Percentiles rank a stretch among this genome's conserved stretches.
phyloP scores from a whole-genome alignment of 2,113 vertebrate species.

The Accipiter virgatus region DNA sequence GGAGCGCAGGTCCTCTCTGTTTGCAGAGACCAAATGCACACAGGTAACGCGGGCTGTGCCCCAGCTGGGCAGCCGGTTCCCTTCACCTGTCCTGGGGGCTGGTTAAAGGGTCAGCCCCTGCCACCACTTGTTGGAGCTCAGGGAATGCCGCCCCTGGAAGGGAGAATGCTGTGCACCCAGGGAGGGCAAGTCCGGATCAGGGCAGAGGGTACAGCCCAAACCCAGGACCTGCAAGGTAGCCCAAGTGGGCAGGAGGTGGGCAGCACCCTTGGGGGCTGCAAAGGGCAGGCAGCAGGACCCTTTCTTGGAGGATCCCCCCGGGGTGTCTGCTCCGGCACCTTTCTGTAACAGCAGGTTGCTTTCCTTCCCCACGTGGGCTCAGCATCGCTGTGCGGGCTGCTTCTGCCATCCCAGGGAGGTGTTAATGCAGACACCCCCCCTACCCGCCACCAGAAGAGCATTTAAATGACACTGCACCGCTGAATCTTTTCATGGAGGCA shows the following conservation, averaged over 20 bases:
- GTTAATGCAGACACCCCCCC: not conserved
- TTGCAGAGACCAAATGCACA: not conserved
- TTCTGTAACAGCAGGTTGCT: not conserved
- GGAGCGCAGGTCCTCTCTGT: not conserved
- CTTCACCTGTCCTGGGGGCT: not conserved
- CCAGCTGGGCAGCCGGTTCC: not conserved
- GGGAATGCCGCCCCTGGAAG: not conserved
- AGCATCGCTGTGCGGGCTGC: not conserved
- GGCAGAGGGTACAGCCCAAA: not conserved
- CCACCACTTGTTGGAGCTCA: not conserved
- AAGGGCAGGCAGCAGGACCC: not conserved
- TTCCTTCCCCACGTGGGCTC: not conserved
- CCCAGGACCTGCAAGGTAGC: not conserved
- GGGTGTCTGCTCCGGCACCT: not conserved
- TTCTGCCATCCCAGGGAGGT: not conserved
- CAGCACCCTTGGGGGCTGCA: not conserved
- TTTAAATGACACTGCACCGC: not conserved
- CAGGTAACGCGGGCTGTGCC: fast-evolving
- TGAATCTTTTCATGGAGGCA: not conserved
- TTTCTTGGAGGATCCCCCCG: fast-evolving
- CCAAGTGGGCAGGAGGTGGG: not conserved
- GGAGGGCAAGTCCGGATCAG: not conserved
- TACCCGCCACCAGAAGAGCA: not conserved
- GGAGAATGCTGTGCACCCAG: not conserved
- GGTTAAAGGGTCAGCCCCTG: not conserved